Percentiles rank a stretch among this genome's conserved stretches.
phyloP scores from a whole-genome alignment of 2,113 vertebrate species.

The Hippocampus zosterae region DNA sequence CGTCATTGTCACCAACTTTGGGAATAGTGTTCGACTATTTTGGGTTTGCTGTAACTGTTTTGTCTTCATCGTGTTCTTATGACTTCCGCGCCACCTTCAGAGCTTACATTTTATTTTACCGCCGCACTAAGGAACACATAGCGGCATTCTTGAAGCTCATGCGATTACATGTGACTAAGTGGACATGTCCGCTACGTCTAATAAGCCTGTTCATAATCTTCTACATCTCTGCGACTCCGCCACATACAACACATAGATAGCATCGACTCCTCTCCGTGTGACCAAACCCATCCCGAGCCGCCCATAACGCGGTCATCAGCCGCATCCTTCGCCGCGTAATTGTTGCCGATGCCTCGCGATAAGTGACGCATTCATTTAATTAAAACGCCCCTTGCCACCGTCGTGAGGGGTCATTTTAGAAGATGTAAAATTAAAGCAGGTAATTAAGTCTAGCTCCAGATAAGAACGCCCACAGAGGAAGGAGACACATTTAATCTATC shows the following conservation, averaged over 20 bases:
- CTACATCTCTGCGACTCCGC: constrained; percentile 38
- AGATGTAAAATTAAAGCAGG: constrained; percentile 93
- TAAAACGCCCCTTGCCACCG: constrained; percentile 82
- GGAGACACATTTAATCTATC: constrained; percentile 87
- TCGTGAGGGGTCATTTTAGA: constrained; percentile 85
- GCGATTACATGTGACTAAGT: constrained; percentile 60
- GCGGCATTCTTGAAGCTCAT: constrained; percentile 46
- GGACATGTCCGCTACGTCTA: constrained; percentile 53
- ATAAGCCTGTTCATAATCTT: constrained; percentile 56
- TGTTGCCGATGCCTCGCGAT: constrained; percentile 78
- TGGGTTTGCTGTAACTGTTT: constrained; percentile 23
- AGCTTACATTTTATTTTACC: constrained; percentile 40
- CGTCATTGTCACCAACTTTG: constrained; percentile 45
- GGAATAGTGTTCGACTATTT: constrained; percentile 42
- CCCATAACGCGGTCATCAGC: constrained; percentile 75
- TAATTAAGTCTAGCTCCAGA: constrained; percentile 91
- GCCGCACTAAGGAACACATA: constrained; percentile 18
- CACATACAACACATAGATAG: constrained; percentile 62
- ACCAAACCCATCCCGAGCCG: constrained; percentile 50
- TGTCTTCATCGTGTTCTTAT: constrained; percentile 11
- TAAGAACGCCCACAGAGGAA: constrained; percentile 83
- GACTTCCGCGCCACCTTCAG: constrained; percentile 5
- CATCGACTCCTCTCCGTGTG: constrained; percentile 54
- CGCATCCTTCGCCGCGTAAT: constrained; percentile 72
- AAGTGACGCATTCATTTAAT: constrained; percentile 89